Evolutionary conservation across 1,140 invertebrate species (phyloP).

Genomic region (Trachelipus rathkii): DNA sequence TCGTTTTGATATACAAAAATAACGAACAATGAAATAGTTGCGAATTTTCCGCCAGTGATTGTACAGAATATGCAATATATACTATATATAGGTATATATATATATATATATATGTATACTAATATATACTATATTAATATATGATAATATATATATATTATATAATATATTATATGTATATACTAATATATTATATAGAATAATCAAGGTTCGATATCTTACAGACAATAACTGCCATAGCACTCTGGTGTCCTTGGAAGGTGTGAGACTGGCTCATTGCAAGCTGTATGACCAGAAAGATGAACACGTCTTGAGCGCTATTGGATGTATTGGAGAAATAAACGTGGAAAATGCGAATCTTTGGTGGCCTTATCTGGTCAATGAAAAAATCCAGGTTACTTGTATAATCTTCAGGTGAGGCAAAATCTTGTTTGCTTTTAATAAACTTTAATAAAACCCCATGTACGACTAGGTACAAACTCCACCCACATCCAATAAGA

Average conservation of each 20-base stretch:
- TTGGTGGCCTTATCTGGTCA: constrained; percentile 95
- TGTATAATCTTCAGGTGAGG: constrained; percentile 72
- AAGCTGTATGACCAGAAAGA: constrained; percentile 47
- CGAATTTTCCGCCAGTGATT: no score
- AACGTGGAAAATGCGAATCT: constrained; percentile 67
- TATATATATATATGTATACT: no score
- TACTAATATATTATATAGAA: no score
- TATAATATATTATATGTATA: no score
- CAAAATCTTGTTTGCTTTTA: not conserved
- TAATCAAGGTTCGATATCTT: not conserved
- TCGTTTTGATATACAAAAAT: no score
- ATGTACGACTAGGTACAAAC: no score
- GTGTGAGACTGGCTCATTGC: not conserved
- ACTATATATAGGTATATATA: not conserved
- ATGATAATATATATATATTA: no score
- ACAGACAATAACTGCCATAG: not conserved
- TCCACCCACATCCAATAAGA: no score
- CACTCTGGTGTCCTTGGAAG: not conserved
- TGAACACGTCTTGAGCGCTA: constrained; percentile 49
- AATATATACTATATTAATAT: no score
- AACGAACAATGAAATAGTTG: no score
- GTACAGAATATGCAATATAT: no score
- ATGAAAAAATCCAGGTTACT: constrained; percentile 71
- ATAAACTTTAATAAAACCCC: no score
- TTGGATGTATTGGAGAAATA: constrained; percentile 48